Evolutionary conservation across 2,113 vertebrate species (phyloP), one percentile per base, ranked within the genome.

Genomic region (Antechinus stuartii): DNA sequence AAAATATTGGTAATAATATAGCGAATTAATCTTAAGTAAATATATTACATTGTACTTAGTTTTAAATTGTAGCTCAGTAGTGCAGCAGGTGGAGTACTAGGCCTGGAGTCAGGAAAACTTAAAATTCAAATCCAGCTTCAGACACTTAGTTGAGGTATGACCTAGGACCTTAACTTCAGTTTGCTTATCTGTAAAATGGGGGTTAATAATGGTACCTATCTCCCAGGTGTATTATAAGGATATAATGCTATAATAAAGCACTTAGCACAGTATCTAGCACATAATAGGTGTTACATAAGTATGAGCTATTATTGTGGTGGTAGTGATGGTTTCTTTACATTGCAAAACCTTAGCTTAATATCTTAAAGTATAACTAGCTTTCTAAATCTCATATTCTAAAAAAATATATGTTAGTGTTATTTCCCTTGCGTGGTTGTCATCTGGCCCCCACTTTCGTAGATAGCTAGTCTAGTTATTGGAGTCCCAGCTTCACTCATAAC

Each of bases 1-100:
- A 95, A 95, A 96, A 53, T 93, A n/a, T n/a, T 68, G 91, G 16
- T 94, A 94, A 56, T 30, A 91, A 12, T 30, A 0, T 76, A 54
- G 24, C n/a, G 90, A 42, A 0, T 92, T 93, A 56, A 50, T 90
- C 49, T 42, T 23, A 68, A 68, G 30, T 68, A 68, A 68, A n/a
- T 42, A 92, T 49, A 10, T 96, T 97, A 55, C 0, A 53, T n/a
- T 84, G 19, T 76, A n/a, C 35, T 76, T 76, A 76, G 12, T 76
- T 76, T 76, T n/a, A 76, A 76, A 42, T 84, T 84, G 35, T 84
- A 84, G 35, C 0, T 84, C 7, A 2, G 1, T 84, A 1, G n/a
- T 84, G 8, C n/a, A 84, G 68, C 12, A 16, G 30, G 16, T 68
- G 35, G 12, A 68, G 30, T 30, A 68, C 30, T 12, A 68, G 61